Conservation (phyloP, 1,140 invertebrate species). For the Mylabris phalerata region DNA sequence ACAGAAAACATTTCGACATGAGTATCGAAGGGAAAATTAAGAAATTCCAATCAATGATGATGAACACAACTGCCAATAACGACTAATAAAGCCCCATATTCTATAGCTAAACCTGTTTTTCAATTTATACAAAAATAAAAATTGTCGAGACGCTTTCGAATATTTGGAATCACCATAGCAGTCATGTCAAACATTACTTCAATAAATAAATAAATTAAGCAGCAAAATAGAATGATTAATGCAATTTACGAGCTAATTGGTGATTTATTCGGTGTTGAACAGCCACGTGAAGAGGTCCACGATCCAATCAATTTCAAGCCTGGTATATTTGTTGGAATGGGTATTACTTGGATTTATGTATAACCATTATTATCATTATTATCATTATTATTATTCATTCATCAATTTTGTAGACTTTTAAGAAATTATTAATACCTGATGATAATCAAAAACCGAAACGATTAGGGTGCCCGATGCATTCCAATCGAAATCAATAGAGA, state of each 20-base stretch:
- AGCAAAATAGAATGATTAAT: slow-evolving; percentile 2
- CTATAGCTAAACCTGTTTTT: too few species aligned
- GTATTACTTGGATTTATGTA: slow-evolving; percentile 29
- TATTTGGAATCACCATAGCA: not conserved
- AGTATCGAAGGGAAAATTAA: not conserved
- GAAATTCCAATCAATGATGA: not conserved
- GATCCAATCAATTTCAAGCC: slow-evolving; percentile 32
- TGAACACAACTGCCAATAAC: too few species aligned
- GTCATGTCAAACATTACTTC: too few species aligned
- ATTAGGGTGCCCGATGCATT: not conserved
- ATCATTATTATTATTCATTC: not conserved
- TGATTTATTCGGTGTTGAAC: slow-evolving; percentile 26
- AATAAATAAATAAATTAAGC: too few species aligned
- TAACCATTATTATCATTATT: slow-evolving; percentile 15
- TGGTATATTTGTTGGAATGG: slow-evolving; percentile 28
- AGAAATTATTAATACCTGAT: slow-evolving; percentile 22
- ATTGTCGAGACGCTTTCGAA: too few species aligned
- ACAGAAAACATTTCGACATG: not conserved
- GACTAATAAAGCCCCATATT: too few species aligned
- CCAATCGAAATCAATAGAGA: too few species aligned
- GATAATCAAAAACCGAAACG: slow-evolving; percentile 11
- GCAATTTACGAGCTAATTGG: slow-evolving; percentile 24
- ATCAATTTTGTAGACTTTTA: slow-evolving; percentile 22
- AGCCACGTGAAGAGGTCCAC: slow-evolving; percentile 12
- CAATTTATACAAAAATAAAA: too few species aligned